Evolutionary conservation across 2,888 invertebrate genomes (phyloP).

Genomic region (Nineta flava): DNA sequence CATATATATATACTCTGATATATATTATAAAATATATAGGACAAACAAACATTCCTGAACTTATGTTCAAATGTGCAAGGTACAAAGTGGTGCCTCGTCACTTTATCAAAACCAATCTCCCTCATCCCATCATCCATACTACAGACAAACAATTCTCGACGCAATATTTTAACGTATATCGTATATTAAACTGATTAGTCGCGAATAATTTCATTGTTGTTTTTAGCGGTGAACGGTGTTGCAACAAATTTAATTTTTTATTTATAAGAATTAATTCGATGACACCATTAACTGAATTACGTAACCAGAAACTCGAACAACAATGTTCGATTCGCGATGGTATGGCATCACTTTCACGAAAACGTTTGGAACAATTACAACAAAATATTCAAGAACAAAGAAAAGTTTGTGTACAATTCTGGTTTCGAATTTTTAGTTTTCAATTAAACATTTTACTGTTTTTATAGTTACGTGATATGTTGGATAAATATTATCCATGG

Average conservation of each 20-base stretch:
- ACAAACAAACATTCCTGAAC: not conserved
- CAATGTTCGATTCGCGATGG: not conserved
- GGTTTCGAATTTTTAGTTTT: not conserved
- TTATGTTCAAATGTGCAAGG: slow-evolving; percentile 1
- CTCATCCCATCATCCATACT: not conserved
- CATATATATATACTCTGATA: no score
- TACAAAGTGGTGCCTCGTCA: not conserved
- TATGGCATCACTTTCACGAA: not conserved
- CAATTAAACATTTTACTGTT: not conserved
- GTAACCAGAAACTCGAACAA: not conserved
- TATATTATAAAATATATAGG: not conserved
- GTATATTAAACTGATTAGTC: no score
- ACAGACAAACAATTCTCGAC: not conserved
- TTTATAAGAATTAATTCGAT: no score
- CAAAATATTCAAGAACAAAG: slow-evolving; percentile 22
- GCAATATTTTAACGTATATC: not conserved
- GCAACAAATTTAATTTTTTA: no score
- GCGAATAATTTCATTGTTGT: no score
- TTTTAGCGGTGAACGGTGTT: no score
- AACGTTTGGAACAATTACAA: slow-evolving; percentile 3
- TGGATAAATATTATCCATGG: slow-evolving; percentile 64
- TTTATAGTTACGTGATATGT: slow-evolving; percentile 44
- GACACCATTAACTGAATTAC: not conserved
- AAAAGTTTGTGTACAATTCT: slow-evolving; percentile 17
- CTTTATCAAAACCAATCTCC: not conserved